Evolutionary conservation across 2,113 vertebrate genomes (phyloP), one percentile per base, ranked within the genome.

Genomic region (Notothenia coriiceps): DNA sequence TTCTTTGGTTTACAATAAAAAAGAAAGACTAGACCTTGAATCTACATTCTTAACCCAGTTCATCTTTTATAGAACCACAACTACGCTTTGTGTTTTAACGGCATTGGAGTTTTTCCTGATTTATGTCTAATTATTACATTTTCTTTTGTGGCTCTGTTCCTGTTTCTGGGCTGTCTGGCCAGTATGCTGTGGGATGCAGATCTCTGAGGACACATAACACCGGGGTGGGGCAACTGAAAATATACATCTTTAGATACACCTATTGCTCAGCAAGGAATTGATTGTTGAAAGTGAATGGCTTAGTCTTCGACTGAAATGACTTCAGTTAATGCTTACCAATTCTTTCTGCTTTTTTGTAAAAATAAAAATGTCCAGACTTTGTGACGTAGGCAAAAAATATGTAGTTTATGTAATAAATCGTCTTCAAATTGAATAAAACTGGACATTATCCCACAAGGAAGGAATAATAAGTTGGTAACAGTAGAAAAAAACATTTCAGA

Each of bases 171-270:
- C 80, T 84, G 76, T 89, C 76, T 87, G 82, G 70, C 76, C 85
- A 74, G 75, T 44, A 63, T 86, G 73, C 85, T 88, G 84, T 87
- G 77, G 82, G 83, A 88, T 86, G 87, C 84, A 90, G 82, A 70
- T 87, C 83, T 86, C 50, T 69, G 46, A 89, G 83, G 82, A 84
- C 72, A 74, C 84, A 86, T 80, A 74, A 86, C 86, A 71, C 82
- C 74, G 88, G 90, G 91, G 91, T 90, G 89, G 88, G 90, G 90
- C 90, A 83, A 72, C 64, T 40, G 52, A 77, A 90, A 72, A 76
- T 9, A 5, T 74, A 61, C 55, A 52, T 90, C 57, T 62, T 68
- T 65, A 60, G 22, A 73, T 73, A 60, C 33, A 47, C 74, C 35
- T 20, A 56, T 50, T 65, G 13, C 51, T 25, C 22, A 54, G 11